phyloP scores from a whole-genome alignment of 2,888 invertebrate genomes.

The Eupeodes latifasciatus region DNA sequence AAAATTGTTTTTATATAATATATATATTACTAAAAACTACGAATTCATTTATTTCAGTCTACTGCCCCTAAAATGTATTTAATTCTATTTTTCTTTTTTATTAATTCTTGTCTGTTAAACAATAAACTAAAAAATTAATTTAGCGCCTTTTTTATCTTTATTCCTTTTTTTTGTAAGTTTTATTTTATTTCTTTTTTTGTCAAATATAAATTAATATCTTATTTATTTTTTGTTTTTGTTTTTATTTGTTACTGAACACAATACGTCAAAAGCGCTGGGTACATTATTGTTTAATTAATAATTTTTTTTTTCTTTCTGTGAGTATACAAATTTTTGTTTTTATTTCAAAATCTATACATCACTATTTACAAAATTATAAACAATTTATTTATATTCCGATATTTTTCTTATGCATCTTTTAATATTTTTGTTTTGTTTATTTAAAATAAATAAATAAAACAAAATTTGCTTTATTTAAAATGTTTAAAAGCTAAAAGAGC shows the following conservation, averaged over 20 bases:
- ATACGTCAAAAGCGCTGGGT: conserved; percentile 76
- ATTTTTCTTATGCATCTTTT: not conserved
- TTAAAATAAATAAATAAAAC: not conserved
- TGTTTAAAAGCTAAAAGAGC: too few relatives aligned
- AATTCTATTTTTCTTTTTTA: conserved; percentile 26
- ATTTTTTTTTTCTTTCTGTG: conserved; percentile 38
- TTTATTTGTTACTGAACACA: conserved; percentile 74
- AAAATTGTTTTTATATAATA: not conserved
- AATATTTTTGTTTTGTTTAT: not conserved
- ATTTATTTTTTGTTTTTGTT: conserved; percentile 29
- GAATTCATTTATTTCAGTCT: conserved; percentile 76
- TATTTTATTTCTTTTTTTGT: conserved; percentile 9
- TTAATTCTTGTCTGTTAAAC: conserved; percentile 23
- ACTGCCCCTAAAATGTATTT: conserved; percentile 71
- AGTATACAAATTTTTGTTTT: conserved; percentile 48
- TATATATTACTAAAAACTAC: conserved; percentile 51
- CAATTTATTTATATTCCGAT: not conserved
- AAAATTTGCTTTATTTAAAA: not conserved
- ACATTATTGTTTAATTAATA: conserved; percentile 73
- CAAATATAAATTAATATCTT: conserved; percentile 28
- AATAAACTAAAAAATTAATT: conserved; percentile 63
- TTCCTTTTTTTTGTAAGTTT: conserved; percentile 7
- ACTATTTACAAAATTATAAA: conserved; percentile 60
- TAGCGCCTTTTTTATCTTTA: conserved; percentile 29
- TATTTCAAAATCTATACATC: conserved; percentile 4